phyloP scores from a whole-genome alignment of 2,113 vertebrate genomes.

The Smithornis capensis region DNA sequence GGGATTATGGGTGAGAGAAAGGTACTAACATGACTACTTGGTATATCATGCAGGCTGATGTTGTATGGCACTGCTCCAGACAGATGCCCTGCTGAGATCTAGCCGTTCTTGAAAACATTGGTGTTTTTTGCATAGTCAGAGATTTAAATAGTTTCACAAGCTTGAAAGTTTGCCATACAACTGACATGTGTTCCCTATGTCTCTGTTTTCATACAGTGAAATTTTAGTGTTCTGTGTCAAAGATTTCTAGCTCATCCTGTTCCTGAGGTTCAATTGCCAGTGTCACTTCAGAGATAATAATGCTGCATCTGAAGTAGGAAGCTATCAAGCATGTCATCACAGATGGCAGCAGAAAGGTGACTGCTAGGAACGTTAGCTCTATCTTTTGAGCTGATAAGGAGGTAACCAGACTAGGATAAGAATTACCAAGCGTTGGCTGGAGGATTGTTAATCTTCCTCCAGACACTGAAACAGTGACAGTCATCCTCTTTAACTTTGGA shows the following conservation, averaged over 20 bases:
- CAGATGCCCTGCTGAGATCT: neutral
- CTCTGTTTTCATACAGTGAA: neutral
- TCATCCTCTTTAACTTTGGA: neutral
- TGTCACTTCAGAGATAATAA: neutral
- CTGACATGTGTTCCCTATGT: neutral
- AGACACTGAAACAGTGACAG: neutral
- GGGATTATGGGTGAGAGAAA: neutral
- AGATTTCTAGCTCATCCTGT: neutral
- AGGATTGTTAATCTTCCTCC: neutral
- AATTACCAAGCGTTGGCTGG: neutral
- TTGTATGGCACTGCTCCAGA: fast-evolving
- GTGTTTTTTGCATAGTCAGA: neutral
- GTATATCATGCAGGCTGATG: fast-evolving
- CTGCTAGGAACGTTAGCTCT: neutral
- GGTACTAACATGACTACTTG: neutral
- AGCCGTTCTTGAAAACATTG: neutral
- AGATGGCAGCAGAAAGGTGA: neutral
- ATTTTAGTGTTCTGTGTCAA: neutral
- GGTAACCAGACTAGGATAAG: neutral
- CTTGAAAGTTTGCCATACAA: neutral
- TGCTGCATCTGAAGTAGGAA: neutral
- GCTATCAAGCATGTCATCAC: neutral
- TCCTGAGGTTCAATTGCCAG: neutral
- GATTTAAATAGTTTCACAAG: neutral
- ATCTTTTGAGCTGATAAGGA: neutral